Percentiles rank a stretch among this genome's conserved stretches.
These are phyloP conservation scores for Tiaroga cobitis DNA, from an alignment of 2,797 vertebrate species.

Conservation along the genomic window DNA sequence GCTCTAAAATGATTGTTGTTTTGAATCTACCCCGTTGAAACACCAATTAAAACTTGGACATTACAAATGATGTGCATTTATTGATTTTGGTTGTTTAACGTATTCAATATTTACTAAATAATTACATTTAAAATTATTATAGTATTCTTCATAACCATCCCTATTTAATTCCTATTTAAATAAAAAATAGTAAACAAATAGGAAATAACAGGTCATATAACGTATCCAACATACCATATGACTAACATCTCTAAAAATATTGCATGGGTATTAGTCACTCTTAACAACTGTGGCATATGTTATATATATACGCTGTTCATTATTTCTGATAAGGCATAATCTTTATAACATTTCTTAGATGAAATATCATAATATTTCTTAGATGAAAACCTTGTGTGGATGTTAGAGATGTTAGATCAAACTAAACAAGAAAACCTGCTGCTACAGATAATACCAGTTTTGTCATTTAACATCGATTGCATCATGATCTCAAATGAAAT, in stretches of 20 bases:
- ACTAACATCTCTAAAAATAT: too few species aligned
- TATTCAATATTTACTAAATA: neutral
- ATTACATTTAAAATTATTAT: neutral
- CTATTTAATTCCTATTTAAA: neutral
- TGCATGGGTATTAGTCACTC: neutral
- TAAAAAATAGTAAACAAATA: neutral
- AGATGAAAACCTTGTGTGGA: neutral
- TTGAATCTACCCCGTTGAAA: neutral
- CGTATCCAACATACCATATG: neutral
- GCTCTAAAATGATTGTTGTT: neutral
- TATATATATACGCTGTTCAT: neutral
- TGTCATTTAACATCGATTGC: neutral
- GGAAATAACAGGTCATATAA: neutral
- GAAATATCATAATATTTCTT: neutral
- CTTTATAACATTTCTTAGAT: neutral
- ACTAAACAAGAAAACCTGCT: neutral
- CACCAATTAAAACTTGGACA: neutral
- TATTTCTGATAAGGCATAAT: neutral
- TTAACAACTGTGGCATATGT: neutral
- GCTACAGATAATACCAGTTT: neutral
- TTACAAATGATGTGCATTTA: neutral
- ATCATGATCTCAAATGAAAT: constrained; percentile 1
- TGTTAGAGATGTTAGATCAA: too few species aligned
- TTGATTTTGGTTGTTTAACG: neutral
- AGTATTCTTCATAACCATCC: neutral